Conservation (phyloP, 2,113 vertebrate genomes). For the Beaufortia kweichowensis region DNA sequence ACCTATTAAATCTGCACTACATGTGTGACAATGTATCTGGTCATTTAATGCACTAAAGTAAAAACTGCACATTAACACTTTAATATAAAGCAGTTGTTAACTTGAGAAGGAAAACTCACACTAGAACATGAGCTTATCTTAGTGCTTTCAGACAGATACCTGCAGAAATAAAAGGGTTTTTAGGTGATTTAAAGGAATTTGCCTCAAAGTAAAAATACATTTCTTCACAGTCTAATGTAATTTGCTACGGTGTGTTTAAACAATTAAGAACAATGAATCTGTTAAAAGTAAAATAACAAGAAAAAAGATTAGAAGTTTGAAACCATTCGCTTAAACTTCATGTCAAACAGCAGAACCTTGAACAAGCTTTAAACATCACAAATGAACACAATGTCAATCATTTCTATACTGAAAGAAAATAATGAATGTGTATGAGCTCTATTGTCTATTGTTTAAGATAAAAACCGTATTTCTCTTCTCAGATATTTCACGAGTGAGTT, state of each 20-base stretch:
- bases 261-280: slow-evolving; percentile 22
- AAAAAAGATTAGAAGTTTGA: slow-evolving; percentile 27
- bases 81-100: background rate
- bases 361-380: background rate
- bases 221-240: background rate
- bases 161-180: background rate
- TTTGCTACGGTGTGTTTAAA: slow-evolving; percentile 20
- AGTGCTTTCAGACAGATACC: background rate
- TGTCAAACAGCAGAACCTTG: background rate
- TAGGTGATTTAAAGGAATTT: background rate
- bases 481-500: slow-evolving; percentile 17
- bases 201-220: background rate
- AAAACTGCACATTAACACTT: background rate
- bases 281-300: background rate
- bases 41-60: too few species aligned
- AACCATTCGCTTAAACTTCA: background rate
- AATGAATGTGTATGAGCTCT: slow-evolving; percentile 35
- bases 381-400: slow-evolving; percentile 26
- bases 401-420: slow-evolving; percentile 48
- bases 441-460: slow-evolving; percentile 41
- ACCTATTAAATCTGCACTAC: too few species aligned
- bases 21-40: too few species aligned
- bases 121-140: background rate
- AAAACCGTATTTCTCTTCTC: slow-evolving; percentile 25
- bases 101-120: background rate